Evolutionary conservation across 1,140 invertebrate genomes (phyloP).

Genomic region (Phthorimaea operculella): DNA sequence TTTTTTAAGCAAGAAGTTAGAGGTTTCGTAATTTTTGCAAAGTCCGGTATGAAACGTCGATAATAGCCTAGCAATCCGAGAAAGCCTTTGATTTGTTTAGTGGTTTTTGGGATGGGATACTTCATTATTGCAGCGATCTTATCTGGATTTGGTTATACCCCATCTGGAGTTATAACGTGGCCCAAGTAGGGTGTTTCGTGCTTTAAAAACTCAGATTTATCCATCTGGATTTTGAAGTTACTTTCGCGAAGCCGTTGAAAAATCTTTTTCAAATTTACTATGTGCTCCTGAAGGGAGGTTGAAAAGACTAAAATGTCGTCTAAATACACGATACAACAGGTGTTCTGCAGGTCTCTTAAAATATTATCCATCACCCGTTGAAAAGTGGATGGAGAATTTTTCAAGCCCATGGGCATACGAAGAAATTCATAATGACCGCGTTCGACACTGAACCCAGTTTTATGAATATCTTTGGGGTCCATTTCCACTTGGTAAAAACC

Average conservation of each 20-base stretch:
- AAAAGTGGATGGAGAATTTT: slow-evolving; percentile 32
- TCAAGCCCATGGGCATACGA: slow-evolving; percentile 32
- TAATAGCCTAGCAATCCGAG: slow-evolving; percentile 33
- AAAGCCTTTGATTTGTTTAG: slow-evolving; percentile 27
- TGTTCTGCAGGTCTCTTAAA: slow-evolving; percentile 25
- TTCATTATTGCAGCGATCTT: slow-evolving; percentile 25
- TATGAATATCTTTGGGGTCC: slow-evolving; percentile 8
- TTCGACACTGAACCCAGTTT: slow-evolving; percentile 25
- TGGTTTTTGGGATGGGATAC: slow-evolving; percentile 21
- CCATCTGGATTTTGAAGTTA: slow-evolving; percentile 30
- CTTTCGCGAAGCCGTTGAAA: slow-evolving; percentile 21
- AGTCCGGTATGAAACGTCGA: slow-evolving; percentile 26
- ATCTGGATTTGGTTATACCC: slow-evolving; percentile 25
- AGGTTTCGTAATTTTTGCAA: slow-evolving; percentile 20
- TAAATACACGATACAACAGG: slow-evolving; percentile 35
- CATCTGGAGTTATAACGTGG: slow-evolving; percentile 22
- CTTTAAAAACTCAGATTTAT: slow-evolving; percentile 15
- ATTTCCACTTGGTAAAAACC: slow-evolving; percentile 67
- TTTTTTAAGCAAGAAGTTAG: slow-evolving; percentile 5
- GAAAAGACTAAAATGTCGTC: slow-evolving; percentile 36
- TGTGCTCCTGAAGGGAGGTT: slow-evolving; percentile 25
- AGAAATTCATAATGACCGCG: slow-evolving; percentile 32
- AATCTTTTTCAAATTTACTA: slow-evolving; percentile 20
- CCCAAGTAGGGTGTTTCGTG: slow-evolving; percentile 26
- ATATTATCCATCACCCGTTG: slow-evolving; percentile 34